Evolutionary conservation across 2,113 vertebrate genomes (phyloP).

Genomic region (Dicentrarchus labrax): DNA sequence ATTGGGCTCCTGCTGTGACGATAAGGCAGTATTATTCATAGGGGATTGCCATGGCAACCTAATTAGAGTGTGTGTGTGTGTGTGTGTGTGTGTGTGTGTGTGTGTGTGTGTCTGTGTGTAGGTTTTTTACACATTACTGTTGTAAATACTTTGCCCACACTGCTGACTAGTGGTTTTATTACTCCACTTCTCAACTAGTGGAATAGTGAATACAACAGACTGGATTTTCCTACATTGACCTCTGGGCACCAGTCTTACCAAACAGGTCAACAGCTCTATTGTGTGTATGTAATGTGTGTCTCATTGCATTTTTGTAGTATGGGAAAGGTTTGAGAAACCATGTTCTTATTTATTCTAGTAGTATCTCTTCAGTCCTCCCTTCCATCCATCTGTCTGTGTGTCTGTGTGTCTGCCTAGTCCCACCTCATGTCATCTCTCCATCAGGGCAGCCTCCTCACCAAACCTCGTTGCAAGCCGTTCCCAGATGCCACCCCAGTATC

Average conservation of each 20-base stretch:
- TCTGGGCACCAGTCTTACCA: neutral
- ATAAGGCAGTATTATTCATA: no score
- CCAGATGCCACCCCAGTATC: constrained; percentile 86
- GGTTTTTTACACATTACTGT: neutral
- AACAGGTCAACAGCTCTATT: neutral
- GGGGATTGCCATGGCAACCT: no score
- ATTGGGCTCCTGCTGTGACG: no score
- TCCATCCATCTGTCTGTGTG: constrained; percentile 61
- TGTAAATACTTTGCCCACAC: neutral
- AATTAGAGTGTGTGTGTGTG: no score
- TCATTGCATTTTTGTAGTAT: constrained; percentile 15
- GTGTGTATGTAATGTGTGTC: constrained; percentile 25
- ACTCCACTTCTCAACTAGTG: neutral
- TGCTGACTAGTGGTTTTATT: neutral
- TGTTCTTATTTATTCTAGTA: constrained; percentile 29
- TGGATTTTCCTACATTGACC: neutral
- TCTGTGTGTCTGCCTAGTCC: constrained; percentile 76
- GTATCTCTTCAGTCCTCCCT: constrained; percentile 47
- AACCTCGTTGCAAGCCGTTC: constrained; percentile 87
- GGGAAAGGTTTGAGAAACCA: constrained; percentile 10
- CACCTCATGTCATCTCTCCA: constrained; percentile 88
- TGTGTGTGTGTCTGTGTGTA: no score
- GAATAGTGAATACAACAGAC: neutral
- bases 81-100: no score
- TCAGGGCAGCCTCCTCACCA: constrained; percentile 89